A percentile compares a stretch with the other conserved stretches of the same genome.
Evolutionary conservation across 2,888 invertebrate genomes (phyloP).

Genomic region (Eupithecia subumbrata): DNA sequence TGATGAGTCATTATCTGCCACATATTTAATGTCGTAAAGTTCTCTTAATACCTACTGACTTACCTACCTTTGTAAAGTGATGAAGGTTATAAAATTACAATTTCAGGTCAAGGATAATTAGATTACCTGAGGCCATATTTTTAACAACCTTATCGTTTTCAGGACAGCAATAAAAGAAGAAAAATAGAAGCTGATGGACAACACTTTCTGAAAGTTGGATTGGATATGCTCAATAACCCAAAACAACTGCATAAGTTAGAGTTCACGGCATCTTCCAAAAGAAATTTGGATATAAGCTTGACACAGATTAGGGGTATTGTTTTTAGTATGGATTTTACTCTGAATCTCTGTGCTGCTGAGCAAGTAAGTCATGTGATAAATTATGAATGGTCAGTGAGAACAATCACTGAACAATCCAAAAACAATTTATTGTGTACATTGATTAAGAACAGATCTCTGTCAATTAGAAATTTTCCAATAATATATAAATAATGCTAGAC

Average conservation of each 20-base stretch:
- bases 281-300: constrained; percentile 31
- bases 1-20: no score
- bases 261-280: constrained; percentile 43
- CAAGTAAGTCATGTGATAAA: constrained; percentile 54
- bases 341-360: constrained; percentile 50
- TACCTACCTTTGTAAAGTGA: neutral
- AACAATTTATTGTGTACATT: neutral
- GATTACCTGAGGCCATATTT: neutral
- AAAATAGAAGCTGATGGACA: constrained; percentile 53
- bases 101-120: no score
- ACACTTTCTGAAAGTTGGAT: constrained; percentile 58
- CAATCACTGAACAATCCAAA: neutral
- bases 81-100: neutral
- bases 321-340: constrained; percentile 29
- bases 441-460: no score
- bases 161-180: constrained; percentile 65
- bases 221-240: constrained; percentile 57
- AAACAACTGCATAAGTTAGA: constrained; percentile 52
- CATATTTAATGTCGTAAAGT: no score
- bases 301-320: constrained; percentile 30
- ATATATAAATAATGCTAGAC: no score
- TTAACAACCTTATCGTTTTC: constrained; percentile 35
- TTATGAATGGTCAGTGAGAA: neutral
- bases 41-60: no score
- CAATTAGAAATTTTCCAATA: no score